Conservation (phyloP, 2,888 invertebrate genomes). For the Oscheius sp. region DNA sequence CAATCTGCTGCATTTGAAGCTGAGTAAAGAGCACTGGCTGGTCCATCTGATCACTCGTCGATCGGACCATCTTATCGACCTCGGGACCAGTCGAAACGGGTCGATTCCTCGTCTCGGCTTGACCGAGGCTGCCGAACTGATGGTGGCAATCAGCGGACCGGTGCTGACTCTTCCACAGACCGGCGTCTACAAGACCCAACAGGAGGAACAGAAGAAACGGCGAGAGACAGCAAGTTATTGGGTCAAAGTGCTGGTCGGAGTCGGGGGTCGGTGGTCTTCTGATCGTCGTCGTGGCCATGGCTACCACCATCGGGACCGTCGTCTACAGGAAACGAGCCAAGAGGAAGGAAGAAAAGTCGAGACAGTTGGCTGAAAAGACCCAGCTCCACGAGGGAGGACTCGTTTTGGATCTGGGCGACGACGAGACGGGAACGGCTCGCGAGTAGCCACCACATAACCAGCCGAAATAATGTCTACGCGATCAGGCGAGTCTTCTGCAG, state of each 20-base stretch:
- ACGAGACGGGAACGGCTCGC: background rate
- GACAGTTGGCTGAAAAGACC: constrained; percentile 9
- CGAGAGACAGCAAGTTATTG: background rate
- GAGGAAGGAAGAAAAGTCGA: constrained; percentile 11
- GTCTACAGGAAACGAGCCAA: constrained; percentile 3
- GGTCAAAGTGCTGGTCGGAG: constrained; percentile 12
- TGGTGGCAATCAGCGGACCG: constrained; percentile 8
- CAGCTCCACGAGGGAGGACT: constrained; percentile 3
- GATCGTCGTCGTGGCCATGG: constrained; percentile 1
- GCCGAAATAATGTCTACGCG: background rate
- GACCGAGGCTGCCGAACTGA: constrained; percentile 3
- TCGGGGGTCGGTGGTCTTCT: constrained; percentile 13
- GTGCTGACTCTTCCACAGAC: constrained; percentile 19
- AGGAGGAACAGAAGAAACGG: constrained; percentile 4
- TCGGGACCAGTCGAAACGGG: background rate
- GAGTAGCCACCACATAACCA: background rate
- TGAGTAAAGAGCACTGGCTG: constrained; percentile 9
- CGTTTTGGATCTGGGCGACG: background rate
- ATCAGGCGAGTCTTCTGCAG: background rate
- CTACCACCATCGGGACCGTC: background rate
- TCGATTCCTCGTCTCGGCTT: background rate
- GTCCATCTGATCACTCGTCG: constrained; percentile 21
- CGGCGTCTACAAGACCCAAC: constrained; percentile 18
- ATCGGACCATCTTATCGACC: constrained; percentile 7
- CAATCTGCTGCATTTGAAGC: constrained; percentile 16